Percentiles rank a stretch among this genome's conserved stretches.
Conservation (phyloP, 2,888 invertebrate species). For the Aspidiotus rigidus region DNA sequence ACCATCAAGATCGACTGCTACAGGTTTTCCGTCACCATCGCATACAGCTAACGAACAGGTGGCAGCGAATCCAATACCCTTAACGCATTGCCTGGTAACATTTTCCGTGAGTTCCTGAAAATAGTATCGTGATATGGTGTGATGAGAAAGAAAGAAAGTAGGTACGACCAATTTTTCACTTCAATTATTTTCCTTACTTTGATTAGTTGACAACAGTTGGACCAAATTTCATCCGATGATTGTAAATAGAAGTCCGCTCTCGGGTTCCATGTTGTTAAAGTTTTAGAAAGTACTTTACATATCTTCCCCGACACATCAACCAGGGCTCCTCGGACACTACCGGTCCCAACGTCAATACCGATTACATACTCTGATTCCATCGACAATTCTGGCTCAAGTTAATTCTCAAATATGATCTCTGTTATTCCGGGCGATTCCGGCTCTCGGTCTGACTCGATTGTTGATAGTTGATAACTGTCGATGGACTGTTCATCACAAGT, state of each 20-base stretch:
- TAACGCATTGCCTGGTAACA: constrained; percentile 45
- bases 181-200: constrained; percentile 53
- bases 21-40: constrained; percentile 57
- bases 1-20: constrained; percentile 52
- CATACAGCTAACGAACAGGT: constrained; percentile 85
- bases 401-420: neutral
- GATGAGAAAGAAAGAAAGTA: neutral
- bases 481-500: too few species aligned
- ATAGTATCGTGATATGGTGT: neutral
- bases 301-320: constrained; percentile 61
- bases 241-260: constrained; percentile 74
- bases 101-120: constrained; percentile 15
- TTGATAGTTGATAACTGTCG: too few species aligned
- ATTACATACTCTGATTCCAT: constrained; percentile 41
- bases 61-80: constrained; percentile 89
- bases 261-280: constrained; percentile 69
- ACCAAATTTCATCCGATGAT: constrained; percentile 83
- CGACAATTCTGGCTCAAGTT: too few species aligned
- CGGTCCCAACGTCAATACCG: constrained; percentile 89
- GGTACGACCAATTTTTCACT: constrained; percentile 10
- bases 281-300: constrained; percentile 52
- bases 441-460: too few species aligned
- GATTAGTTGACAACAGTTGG: constrained; percentile 59
- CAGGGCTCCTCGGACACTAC: constrained; percentile 77
- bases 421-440: too few species aligned